Conservation (phyloP, 1,140 invertebrate species). For the Drosophila fuyamai region DNA sequence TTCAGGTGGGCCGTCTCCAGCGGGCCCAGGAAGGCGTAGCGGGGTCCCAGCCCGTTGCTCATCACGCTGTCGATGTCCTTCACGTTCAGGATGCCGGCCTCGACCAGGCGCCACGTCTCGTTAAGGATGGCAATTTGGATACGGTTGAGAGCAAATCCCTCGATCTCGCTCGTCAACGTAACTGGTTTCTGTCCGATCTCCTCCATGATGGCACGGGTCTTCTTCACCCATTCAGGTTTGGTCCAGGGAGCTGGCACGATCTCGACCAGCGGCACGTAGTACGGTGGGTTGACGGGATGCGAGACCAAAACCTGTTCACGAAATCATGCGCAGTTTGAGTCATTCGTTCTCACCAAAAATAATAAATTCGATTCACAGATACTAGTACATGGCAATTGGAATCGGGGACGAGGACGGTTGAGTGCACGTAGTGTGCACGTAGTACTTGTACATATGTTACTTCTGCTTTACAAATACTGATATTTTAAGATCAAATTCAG, state of each 20-base stretch:
- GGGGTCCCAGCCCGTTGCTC: slow-evolving; percentile 96
- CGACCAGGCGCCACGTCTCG: slow-evolving; percentile 95
- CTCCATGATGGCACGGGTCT: slow-evolving; percentile 91
- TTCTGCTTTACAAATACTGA: too few species aligned
- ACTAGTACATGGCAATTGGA: too few species aligned
- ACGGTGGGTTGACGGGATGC: slow-evolving; percentile 98
- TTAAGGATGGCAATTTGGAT: slow-evolving; percentile 98
- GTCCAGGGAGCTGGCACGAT: slow-evolving; percentile 97
- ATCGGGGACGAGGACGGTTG: slow-evolving; percentile 11
- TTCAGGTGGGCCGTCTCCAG: slow-evolving; percentile 98
- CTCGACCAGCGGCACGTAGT: slow-evolving; percentile 97
- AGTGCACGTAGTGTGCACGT: not conserved
- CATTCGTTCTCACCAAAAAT: slow-evolving; percentile 2
- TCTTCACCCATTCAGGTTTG: slow-evolving; percentile 85
- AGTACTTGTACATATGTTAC: not conserved
- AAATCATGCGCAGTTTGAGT: slow-evolving; percentile 12
- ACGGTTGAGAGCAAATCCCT: slow-evolving; percentile 96
- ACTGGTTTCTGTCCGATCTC: slow-evolving; percentile 97
- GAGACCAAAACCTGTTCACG: slow-evolving; percentile 85
- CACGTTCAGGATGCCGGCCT: slow-evolving; percentile 93
- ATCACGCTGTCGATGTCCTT: slow-evolving; percentile 97
- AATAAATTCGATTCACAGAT: not conserved
- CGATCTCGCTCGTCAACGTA: slow-evolving; percentile 92
- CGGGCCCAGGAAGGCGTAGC: slow-evolving; percentile 97
- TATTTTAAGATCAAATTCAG: too few species aligned